Base-by-base conservation (phyloP, 2,113 vertebrate species). In the Mola mola region DNA sequence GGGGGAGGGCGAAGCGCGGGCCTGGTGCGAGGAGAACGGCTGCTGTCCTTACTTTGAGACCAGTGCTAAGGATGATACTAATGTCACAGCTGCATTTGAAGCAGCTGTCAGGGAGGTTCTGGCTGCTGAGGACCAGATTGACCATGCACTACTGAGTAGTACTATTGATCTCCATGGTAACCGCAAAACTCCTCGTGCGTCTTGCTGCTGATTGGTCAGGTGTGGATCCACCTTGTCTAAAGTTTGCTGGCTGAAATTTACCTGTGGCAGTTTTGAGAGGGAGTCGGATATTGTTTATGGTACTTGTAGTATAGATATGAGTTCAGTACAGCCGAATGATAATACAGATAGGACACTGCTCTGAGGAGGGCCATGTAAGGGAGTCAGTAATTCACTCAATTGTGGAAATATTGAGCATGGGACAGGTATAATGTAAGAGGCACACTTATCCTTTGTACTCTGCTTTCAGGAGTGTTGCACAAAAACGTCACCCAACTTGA, bases 51-150 rank as follows among this genome's bases (percentile, higher is more conserved):
- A 98, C 88, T 94, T 98, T 86, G 96, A 99, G 90, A 99, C 97
- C 62, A 98, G 96, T 51, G 97, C 97, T 73, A 98, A 98, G 91
- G 96, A 98, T 65, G 96, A 98, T 89, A 98, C 95, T 50, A 99
- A 98, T 21, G 97, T 99, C 65, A 94, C 93, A 0, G 91, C 95
- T 66, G 96, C 96, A 24, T 99, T 99, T 56, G 97, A 97, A 88
- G 95, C 96, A 19, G 95, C 97, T 1, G 97, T 98, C 71, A 87
- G 94, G 15, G 95, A 95, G 81, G 96, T 96, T 29, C 86, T 98
- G 70, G 95, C 95, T 0, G 90, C 93, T 22, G 96, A 98, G 81
- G 96, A 98, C 71, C 94, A 95, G 68, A 90, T 95, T 28, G 96
- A 97, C 82, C 96, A 97, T 47, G 89, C 95, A 37, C 86, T 98